phyloP scores from a whole-genome alignment of 2,888 invertebrate genomes.

The Masnerella sp. region DNA sequence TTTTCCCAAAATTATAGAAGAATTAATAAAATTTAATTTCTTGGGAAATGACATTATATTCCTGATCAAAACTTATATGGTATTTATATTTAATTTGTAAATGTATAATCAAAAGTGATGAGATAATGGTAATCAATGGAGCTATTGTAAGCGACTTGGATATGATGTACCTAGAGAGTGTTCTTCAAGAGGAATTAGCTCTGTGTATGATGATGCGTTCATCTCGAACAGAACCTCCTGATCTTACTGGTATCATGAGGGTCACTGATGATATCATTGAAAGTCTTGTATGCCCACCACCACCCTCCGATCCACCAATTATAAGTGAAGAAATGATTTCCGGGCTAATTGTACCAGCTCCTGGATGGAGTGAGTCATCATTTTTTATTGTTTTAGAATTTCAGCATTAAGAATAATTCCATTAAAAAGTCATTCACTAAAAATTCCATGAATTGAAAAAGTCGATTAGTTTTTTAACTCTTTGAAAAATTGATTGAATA shows the following conservation, averaged over 20 bases:
- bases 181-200: slow-evolving; percentile 95
- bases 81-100: no score
- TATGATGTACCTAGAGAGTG: slow-evolving; percentile 99
- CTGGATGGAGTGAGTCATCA: slow-evolving; percentile 93
- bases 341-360: slow-evolving; percentile 97
- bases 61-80: no score
- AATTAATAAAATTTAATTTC: no score
- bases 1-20: no score
- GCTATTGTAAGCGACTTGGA: slow-evolving; percentile 98
- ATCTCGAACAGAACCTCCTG: slow-evolving; percentile 81
- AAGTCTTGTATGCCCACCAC: slow-evolving; percentile 96
- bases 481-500: not conserved
- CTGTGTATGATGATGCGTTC: slow-evolving; percentile 98
- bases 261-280: slow-evolving; percentile 98
- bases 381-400: slow-evolving; percentile 9
- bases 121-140: slow-evolving; percentile 99
- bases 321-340: slow-evolving; percentile 98
- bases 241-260: slow-evolving; percentile 84
- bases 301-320: slow-evolving; percentile 94
- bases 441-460: slow-evolving; percentile 23
- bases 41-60: no score
- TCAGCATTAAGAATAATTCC: not conserved
- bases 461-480: no score
- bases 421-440: slow-evolving; percentile 9
- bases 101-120: slow-evolving; percentile 98